These are phyloP conservation scores for Daphoenositta chrysoptera DNA, from an alignment of 2,113 vertebrate species.

Conservation along the genomic window DNA sequence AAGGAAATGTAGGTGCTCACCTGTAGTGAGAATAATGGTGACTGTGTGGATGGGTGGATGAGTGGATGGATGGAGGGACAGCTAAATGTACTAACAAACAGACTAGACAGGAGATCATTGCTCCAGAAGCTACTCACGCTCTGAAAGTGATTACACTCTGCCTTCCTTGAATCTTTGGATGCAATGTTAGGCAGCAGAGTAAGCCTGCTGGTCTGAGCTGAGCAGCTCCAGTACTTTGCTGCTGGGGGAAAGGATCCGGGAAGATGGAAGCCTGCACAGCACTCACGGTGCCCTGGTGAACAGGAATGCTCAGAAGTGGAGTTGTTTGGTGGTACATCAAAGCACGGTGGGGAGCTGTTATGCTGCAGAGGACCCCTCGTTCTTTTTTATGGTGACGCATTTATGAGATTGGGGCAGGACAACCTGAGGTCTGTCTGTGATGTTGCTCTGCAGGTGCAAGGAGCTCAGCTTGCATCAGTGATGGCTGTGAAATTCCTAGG, in stretches of 20 bases:
- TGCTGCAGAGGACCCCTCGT: neutral
- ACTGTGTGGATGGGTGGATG: neutral
- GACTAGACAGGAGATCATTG: neutral
- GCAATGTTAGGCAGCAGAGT: neutral
- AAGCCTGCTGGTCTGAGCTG: neutral
- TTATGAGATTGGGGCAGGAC: neutral
- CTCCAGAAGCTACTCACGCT: neutral
- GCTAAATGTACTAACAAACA: neutral
- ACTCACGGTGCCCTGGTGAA: neutral
- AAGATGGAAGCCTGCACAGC: neutral
- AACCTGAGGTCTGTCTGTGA: neutral
- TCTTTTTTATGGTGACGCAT: neutral
- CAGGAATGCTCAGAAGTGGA: neutral
- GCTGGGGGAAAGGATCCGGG: neutral
- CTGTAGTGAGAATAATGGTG: neutral
- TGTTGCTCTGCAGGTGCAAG: neutral
- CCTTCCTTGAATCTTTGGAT: neutral
- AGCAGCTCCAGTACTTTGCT: neutral
- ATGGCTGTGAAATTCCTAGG: neutral
- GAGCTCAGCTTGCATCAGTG: neutral
- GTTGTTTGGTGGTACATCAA: neutral
- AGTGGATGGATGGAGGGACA: neutral
- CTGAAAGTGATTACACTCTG: neutral
- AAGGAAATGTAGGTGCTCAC: neutral
- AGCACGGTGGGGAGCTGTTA: neutral